phyloP scores from a whole-genome alignment of 2,113 vertebrate genomes.

The Malaclemys terrapin region DNA sequence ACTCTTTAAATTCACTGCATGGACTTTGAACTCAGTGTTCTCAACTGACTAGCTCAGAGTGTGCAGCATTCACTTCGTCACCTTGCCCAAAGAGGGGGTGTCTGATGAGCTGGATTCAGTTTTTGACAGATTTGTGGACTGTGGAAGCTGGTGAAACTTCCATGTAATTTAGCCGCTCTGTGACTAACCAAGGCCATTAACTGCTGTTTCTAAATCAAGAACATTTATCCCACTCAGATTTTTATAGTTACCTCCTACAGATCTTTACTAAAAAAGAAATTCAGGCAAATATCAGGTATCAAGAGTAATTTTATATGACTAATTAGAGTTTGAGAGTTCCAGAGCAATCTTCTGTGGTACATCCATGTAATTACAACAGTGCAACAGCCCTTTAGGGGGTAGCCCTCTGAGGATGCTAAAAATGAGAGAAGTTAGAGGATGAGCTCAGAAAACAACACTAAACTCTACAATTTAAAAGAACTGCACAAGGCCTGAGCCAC shows the following conservation, averaged over 20 bases:
- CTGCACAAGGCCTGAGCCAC: background rate
- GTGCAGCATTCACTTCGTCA: background rate
- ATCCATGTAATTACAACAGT: background rate
- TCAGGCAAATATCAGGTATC: constrained; percentile 40
- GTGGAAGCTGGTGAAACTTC: background rate
- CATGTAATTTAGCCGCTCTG: constrained; percentile 25
- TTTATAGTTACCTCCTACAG: constrained; percentile 54
- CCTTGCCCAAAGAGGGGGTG: background rate
- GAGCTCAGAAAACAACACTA: background rate
- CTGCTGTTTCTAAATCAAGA: constrained; percentile 54
- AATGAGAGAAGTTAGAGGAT: background rate
- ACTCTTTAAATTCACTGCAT: background rate
- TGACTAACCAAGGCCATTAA: constrained; percentile 15
- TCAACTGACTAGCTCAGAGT: background rate
- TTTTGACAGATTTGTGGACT: background rate
- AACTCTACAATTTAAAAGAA: background rate
- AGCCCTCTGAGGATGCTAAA: background rate
- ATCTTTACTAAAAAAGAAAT: constrained; percentile 52
- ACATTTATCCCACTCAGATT: constrained; percentile 28
- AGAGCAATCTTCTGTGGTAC: constrained; percentile 10
- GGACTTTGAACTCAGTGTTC: background rate
- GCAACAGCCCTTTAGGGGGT: background rate
- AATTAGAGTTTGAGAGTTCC: constrained; percentile 19
- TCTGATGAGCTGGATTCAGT: background rate
- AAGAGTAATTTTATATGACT: constrained; percentile 22